Percentiles rank a stretch among this genome's conserved stretches.
These are phyloP conservation scores for Lasioglossum vierecki DNA, from an alignment of 2,888 invertebrate genomes.

Conservation along the genomic window DNA sequence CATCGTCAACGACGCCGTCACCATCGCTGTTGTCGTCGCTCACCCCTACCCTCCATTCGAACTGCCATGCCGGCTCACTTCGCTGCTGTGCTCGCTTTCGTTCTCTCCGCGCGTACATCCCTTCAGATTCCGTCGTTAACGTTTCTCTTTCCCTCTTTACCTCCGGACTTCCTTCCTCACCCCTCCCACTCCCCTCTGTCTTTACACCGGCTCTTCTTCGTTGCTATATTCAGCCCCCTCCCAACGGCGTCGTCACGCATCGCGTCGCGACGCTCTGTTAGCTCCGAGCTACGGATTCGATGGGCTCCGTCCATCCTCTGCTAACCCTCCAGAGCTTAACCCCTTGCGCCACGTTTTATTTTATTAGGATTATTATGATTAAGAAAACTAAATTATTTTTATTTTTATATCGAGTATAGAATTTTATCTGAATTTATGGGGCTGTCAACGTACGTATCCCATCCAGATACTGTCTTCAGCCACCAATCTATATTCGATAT, in stretches of 20 bases:
- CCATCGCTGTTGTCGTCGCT: constrained; percentile 37
- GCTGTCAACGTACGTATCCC: too few species aligned
- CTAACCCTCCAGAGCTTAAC: neutral
- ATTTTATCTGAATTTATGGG: too few species aligned
- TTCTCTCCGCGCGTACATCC: constrained; percentile 24
- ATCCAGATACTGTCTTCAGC: too few species aligned
- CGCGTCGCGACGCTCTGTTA: neutral
- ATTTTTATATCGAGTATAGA: too few species aligned
- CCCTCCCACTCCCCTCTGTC: neutral
- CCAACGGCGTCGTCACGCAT: neutral
- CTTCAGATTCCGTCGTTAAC: constrained; percentile 25
- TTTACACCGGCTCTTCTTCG: neutral
- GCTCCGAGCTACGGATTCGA: neutral
- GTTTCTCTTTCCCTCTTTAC: neutral
- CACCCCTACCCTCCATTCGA: constrained; percentile 41
- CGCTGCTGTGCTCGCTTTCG: constrained; percentile 1
- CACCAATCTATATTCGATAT: too few species aligned
- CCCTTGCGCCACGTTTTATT: neutral
- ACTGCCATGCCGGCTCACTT: constrained; percentile 11
- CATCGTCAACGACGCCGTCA: constrained; percentile 32
- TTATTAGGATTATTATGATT: too few species aligned
- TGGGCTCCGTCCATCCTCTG: neutral
- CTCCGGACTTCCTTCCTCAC: neutral
- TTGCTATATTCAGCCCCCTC: constrained; percentile 3
- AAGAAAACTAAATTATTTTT: too few species aligned